phyloP scores from a whole-genome alignment of 2,113 vertebrate species.

The Brachionichthys hirsutus region DNA sequence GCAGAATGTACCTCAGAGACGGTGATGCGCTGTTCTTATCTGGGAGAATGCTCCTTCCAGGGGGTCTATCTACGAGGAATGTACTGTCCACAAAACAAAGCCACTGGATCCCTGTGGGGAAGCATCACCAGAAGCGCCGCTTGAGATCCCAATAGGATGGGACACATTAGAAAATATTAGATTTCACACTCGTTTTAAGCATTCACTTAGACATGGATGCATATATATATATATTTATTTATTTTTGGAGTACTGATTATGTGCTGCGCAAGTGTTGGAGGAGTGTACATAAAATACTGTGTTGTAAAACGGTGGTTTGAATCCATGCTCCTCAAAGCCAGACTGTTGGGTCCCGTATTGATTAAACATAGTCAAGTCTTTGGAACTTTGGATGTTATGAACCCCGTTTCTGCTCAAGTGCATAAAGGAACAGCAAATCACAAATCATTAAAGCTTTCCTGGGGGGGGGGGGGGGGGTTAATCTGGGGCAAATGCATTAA shows the following conservation, averaged over 20 bases:
- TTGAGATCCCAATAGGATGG: background rate
- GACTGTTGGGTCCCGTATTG: conserved; percentile 3
- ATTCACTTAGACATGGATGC: conserved; percentile 40
- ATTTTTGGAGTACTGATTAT: conserved; percentile 45
- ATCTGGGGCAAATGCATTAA: background rate
- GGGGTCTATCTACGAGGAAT: conserved; percentile 33
- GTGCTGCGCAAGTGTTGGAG: conserved; percentile 38
- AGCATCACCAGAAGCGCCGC: background rate
- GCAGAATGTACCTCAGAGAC: conserved; percentile 62
- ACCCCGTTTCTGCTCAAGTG: conserved; percentile 28
- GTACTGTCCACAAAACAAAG: conserved; percentile 26
- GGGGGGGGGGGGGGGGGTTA: no score
- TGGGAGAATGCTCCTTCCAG: background rate
- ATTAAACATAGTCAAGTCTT: background rate
- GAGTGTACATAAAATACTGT: conserved; percentile 45
- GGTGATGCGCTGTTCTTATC: conserved; percentile 1
- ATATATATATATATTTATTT: no score
- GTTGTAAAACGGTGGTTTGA: conserved; percentile 44
- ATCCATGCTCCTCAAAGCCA: conserved; percentile 25
- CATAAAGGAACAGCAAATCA: no score
- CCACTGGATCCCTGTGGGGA: conserved; percentile 30
- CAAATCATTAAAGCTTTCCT: no score
- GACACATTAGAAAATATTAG: background rate
- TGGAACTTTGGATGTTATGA: background rate
- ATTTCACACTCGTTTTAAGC: conserved; percentile 14